phyloP scores from a whole-genome alignment of 2,113 vertebrate genomes.

The Cyrtonyx montezumae region DNA sequence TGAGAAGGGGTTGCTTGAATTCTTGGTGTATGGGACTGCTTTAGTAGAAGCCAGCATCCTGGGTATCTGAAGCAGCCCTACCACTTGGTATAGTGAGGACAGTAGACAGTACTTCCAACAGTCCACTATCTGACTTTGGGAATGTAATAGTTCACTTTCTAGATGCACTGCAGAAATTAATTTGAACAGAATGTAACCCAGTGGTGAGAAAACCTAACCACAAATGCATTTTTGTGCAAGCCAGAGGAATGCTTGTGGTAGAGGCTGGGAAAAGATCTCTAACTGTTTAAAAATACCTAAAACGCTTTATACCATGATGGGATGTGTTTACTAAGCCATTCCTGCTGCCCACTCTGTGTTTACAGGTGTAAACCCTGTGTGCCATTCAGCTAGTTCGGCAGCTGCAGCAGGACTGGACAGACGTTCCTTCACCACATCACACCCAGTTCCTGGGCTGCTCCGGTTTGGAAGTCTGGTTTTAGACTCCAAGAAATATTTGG shows the following conservation, averaged over 20 bases:
- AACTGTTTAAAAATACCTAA: slow-evolving; percentile 59
- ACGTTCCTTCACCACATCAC: slow-evolving; percentile 62
- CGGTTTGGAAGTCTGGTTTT: slow-evolving; percentile 57
- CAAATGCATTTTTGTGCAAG: slow-evolving; percentile 20
- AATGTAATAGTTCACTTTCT: background rate
- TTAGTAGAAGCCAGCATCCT: background rate
- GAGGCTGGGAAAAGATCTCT: background rate
- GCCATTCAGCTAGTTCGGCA: slow-evolving; percentile 56
- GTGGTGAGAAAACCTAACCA: background rate
- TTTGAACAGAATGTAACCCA: background rate
- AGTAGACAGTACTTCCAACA: background rate
- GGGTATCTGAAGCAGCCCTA: background rate
- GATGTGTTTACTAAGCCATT: slow-evolving; percentile 45
- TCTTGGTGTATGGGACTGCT: background rate
- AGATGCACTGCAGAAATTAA: background rate
- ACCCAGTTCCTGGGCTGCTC: slow-evolving; percentile 34
- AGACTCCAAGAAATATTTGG: slow-evolving; percentile 62
- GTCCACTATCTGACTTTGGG: background rate
- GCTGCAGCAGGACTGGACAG: slow-evolving; percentile 18
- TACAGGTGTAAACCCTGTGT: slow-evolving; percentile 50
- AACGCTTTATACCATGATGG: background rate
- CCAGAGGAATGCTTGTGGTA: background rate
- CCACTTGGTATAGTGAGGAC: background rate
- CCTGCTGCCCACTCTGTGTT: slow-evolving; percentile 52
- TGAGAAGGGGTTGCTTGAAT: background rate